Percentiles rank a stretch among this genome's conserved stretches.
Evolutionary conservation across 2,888 invertebrate genomes (phyloP).

Genomic region (Stenodema calcarata): DNA sequence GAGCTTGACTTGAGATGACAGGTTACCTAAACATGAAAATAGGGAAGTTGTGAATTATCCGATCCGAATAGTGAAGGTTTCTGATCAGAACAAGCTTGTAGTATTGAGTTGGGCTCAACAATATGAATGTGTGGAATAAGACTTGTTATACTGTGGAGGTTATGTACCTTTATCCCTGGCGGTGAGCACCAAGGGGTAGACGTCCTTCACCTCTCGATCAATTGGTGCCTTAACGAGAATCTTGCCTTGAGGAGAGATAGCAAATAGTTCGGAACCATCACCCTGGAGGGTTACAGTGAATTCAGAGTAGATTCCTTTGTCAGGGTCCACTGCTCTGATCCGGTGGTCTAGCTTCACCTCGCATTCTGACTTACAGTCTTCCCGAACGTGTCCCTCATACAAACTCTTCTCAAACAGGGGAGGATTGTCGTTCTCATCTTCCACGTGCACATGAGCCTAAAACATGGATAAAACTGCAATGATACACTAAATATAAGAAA

Average conservation of each 20-base stretch:
- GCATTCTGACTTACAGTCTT: constrained; percentile 76
- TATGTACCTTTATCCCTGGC: constrained; percentile 71
- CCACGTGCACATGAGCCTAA: constrained; percentile 74
- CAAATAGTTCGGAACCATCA: constrained; percentile 76
- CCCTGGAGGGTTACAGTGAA: constrained; percentile 76
- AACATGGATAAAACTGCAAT: not conserved
- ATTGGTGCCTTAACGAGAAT: constrained; percentile 69
- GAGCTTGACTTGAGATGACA: constrained; percentile 76
- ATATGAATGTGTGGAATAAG: too few species aligned
- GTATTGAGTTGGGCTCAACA: too few species aligned
- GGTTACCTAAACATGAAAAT: constrained; percentile 66
- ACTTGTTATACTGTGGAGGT: not conserved
- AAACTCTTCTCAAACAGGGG: constrained; percentile 75
- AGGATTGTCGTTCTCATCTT: constrained; percentile 87
- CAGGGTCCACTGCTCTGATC: constrained; percentile 76
- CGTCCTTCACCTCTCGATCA: constrained; percentile 75
- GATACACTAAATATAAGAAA: not conserved
- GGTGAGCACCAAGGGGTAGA: constrained; percentile 74
- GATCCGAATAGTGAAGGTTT: too few species aligned
- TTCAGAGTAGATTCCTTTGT: constrained; percentile 68
- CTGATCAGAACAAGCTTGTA: too few species aligned
- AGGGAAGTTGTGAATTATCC: too few species aligned
- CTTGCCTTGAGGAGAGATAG: constrained; percentile 71
- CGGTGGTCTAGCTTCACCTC: constrained; percentile 74
- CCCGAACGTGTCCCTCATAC: constrained; percentile 79